Percentiles rank a stretch among this genome's conserved stretches.
These are phyloP conservation scores for Nasonia oneida DNA, from an alignment of 2,888 invertebrate genomes.

Conservation along the genomic window DNA sequence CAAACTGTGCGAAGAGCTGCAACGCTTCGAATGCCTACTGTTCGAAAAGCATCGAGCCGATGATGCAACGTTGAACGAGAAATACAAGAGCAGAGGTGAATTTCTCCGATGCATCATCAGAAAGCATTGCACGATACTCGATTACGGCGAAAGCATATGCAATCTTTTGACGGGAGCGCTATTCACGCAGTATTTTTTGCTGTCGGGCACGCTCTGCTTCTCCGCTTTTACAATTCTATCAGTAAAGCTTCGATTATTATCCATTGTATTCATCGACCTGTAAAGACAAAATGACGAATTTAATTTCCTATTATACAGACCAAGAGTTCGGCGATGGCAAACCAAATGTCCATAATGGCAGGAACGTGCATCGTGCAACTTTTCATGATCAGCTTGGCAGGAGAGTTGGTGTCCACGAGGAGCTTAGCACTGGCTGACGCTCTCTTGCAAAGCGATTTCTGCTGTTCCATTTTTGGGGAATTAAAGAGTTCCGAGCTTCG, in stretches of 20 bases:
- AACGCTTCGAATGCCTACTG: neutral
- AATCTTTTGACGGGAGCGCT: neutral
- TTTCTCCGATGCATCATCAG: neutral
- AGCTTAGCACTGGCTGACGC: neutral
- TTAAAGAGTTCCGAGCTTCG: neutral
- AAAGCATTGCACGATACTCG: neutral
- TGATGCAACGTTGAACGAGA: neutral
- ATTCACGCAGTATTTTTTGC: neutral
- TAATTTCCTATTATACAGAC: neutral
- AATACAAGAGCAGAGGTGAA: neutral
- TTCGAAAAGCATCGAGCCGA: neutral
- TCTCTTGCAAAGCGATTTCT: neutral
- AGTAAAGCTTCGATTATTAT: neutral
- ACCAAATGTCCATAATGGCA: neutral
- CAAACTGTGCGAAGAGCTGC: slow-evolving; percentile 16
- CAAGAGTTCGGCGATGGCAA: neutral
- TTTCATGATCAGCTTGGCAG: neutral
- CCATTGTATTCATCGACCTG: neutral
- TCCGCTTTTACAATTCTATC: neutral
- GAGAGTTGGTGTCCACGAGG: neutral
- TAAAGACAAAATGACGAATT: neutral
- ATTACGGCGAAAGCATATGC: neutral
- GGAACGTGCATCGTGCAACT: neutral
- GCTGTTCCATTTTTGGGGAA: neutral
- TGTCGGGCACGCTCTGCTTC: neutral